Percentiles rank a stretch among this genome's conserved stretches.
Evolutionary conservation across 2,797 vertebrate genomes (phyloP).

Genomic region (Hipposideros larvatus): DNA sequence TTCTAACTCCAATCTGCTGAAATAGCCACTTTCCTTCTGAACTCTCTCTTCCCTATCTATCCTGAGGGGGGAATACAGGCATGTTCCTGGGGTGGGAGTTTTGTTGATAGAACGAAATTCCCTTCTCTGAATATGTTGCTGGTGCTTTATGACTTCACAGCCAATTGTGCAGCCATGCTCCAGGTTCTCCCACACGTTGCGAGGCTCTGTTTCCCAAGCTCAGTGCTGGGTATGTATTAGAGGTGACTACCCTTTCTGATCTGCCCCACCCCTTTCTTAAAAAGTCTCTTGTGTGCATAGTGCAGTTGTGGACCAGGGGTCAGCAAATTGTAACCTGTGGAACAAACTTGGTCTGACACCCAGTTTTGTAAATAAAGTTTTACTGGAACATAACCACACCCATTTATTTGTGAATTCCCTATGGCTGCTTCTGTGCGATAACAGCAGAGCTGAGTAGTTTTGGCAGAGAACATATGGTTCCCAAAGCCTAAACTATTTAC

Average conservation of each 20-base stretch:
- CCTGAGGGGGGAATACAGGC: neutral
- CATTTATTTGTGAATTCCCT: neutral
- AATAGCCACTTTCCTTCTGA: neutral
- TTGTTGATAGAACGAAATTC: neutral
- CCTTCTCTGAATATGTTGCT: neutral
- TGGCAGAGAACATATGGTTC: neutral
- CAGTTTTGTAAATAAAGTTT: conserved; percentile 25
- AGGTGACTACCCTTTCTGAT: neutral
- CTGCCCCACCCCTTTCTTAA: neutral
- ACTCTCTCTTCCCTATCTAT: neutral
- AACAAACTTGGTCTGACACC: neutral
- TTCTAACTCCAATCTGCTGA: neutral
- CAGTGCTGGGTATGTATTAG: neutral
- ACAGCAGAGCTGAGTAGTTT: neutral
- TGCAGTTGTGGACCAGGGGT: neutral
- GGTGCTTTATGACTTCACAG: neutral
- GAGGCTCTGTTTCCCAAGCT: neutral
- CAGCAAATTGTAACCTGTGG: neutral
- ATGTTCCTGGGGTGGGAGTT: neutral
- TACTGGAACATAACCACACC: neutral
- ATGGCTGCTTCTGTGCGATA: neutral
- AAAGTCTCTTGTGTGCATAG: neutral
- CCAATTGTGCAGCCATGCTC: neutral
- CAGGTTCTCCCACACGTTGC: neutral
- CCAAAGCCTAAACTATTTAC: neutral